Evolutionary conservation across 2,888 invertebrate species (phyloP).

Genomic region (Lycophotia porphyrea): DNA sequence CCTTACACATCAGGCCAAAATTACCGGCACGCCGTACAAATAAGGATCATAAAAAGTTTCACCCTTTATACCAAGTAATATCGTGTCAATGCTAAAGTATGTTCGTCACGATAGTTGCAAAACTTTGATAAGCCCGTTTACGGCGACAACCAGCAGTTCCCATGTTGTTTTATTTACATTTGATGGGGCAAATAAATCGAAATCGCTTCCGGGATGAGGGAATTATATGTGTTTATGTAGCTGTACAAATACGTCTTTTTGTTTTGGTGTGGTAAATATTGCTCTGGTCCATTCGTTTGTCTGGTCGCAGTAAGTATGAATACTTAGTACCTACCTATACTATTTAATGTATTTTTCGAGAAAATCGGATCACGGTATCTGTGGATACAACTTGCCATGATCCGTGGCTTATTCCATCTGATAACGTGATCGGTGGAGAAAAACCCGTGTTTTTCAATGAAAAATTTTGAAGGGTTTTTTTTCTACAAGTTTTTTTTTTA

Average conservation of each 20-base stretch:
- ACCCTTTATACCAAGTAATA: slow-evolving; percentile 55
- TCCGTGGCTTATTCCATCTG: no score
- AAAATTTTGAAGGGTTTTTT: no score
- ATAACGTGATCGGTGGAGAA: no score
- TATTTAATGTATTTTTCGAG: no score
- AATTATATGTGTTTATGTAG: slow-evolving; percentile 39
- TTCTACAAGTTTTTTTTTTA: background rate
- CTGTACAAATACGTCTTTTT: slow-evolving; percentile 20
- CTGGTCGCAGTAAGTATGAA: background rate
- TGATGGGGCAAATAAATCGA: slow-evolving; percentile 60
- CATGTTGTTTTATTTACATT: slow-evolving; percentile 60
- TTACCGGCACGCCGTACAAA: slow-evolving; percentile 51
- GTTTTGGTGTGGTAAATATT: slow-evolving; percentile 24
- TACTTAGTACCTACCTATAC: background rate
- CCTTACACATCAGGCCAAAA: slow-evolving; percentile 40
- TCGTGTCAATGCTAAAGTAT: slow-evolving; percentile 54
- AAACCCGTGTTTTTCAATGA: no score
- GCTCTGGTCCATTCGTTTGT: background rate
- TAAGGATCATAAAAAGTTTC: slow-evolving; percentile 63
- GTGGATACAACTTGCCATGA: no score
- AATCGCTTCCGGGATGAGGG: slow-evolving; percentile 46
- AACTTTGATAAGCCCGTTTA: slow-evolving; percentile 62
- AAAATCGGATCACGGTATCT: no score
- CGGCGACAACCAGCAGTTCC: slow-evolving; percentile 41
- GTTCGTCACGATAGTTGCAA: slow-evolving; percentile 60